Evolutionary conservation across 2,888 invertebrate genomes (phyloP).

Genomic region (Steinernema hermaphroditum): DNA sequence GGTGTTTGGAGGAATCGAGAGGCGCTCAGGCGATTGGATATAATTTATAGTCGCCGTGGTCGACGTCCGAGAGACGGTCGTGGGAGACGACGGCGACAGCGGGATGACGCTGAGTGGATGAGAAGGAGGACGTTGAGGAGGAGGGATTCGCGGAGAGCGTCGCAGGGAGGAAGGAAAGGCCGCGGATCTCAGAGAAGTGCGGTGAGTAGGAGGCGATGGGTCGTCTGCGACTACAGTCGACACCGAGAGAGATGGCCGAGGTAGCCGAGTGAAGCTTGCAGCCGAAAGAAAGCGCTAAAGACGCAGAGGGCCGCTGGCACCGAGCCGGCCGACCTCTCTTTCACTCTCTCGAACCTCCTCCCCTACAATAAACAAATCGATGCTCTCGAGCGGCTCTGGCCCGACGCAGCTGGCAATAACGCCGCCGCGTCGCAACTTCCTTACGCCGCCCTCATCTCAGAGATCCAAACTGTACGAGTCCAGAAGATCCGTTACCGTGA

Average conservation of each 20-base stretch:
- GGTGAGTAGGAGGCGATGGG: background rate
- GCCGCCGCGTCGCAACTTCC: background rate
- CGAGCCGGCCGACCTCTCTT: background rate
- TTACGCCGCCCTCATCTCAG: background rate
- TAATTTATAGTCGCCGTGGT: conserved; percentile 30
- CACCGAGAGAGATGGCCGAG: background rate
- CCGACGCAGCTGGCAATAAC: conserved; percentile 30
- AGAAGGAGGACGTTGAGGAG: no score
- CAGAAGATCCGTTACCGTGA: background rate
- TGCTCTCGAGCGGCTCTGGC: conserved; percentile 7
- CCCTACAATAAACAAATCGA: conserved; percentile 3
- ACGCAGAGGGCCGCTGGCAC: conserved; percentile 19
- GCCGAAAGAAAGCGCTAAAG: conserved; percentile 10
- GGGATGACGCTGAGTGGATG: conserved; percentile 35
- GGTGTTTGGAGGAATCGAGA: background rate
- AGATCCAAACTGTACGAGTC: conserved; percentile 16
- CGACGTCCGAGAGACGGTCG: conserved; percentile 13
- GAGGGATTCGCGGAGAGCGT: conserved; percentile 31
- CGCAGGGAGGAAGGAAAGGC: conserved; percentile 31
- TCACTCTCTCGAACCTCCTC: conserved; percentile 3
- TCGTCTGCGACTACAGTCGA: background rate
- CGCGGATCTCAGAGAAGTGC: conserved; percentile 23
- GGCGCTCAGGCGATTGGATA: conserved; percentile 24
- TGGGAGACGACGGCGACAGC: conserved; percentile 24
- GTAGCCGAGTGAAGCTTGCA: conserved; percentile 9